phyloP scores from a whole-genome alignment of 2,113 vertebrate species.

The Lasiurus borealis region DNA sequence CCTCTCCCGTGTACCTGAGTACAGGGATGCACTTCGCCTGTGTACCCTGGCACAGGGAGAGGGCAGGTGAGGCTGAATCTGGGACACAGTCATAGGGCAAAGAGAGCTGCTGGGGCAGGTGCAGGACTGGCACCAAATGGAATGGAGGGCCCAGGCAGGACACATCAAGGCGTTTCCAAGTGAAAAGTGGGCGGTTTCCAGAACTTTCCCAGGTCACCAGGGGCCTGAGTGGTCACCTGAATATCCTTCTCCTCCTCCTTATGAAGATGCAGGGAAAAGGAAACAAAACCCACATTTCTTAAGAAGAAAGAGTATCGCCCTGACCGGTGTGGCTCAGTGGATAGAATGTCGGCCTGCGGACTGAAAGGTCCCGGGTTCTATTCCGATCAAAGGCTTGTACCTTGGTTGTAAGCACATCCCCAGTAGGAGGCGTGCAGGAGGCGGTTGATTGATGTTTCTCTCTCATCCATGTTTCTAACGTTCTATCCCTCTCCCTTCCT shows the following conservation, averaged over 20 bases:
- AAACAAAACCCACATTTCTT: not conserved
- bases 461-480: no score
- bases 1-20: no score
- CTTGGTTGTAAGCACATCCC: no score
- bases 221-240: not conserved
- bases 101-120: accelerated
- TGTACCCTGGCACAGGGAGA: no score
- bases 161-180: not conserved
- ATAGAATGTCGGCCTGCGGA: no score
- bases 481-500: no score
- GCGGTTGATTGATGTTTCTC: no score
- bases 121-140: accelerated
- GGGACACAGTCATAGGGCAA: not conserved
- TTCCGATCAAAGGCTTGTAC: no score
- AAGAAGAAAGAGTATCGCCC: not conserved
- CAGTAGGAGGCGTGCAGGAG: no score
- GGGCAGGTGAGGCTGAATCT: not conserved
- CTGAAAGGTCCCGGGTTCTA: no score
- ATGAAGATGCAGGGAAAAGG: not conserved
- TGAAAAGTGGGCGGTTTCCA: not conserved
- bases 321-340: no score
- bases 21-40: no score
- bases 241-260: not conserved
- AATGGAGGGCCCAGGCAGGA: accelerated
- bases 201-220: not conserved